These are phyloP conservation scores for Tautogolabrus adspersus DNA, from an alignment of 2,113 vertebrate genomes.

Conservation along the genomic window DNA sequence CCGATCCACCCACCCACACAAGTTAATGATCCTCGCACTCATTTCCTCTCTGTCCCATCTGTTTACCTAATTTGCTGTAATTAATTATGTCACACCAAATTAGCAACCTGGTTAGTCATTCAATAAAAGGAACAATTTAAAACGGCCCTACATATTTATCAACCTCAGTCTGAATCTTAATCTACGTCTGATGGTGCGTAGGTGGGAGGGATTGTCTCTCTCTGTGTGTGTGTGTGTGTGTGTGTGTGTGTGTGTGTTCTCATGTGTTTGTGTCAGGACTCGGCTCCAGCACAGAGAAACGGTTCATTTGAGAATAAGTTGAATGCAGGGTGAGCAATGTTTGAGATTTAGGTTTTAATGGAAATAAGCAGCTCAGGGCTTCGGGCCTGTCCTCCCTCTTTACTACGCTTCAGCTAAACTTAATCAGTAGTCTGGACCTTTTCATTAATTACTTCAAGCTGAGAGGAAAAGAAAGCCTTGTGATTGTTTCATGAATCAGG, in stretches of 20 bases:
- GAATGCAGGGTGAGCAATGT: conserved; percentile 44
- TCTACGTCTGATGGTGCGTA: conserved; percentile 34
- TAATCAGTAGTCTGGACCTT: conserved; percentile 52
- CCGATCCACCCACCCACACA: conserved; percentile 55
- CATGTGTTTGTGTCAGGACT: background rate
- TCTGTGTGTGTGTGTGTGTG: background rate
- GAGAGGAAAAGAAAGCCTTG: conserved; percentile 17
- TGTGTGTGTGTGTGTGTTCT: background rate
- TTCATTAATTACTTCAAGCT: conserved; percentile 53
- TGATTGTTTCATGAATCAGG: conserved; percentile 66
- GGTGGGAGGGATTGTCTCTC: background rate
- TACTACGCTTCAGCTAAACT: conserved; percentile 60
- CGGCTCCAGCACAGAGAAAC: conserved; percentile 1
- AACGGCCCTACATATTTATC: conserved; percentile 68
- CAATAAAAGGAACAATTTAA: conserved; percentile 74
- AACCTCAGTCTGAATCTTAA: conserved; percentile 56
- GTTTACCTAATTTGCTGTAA: conserved; percentile 84
- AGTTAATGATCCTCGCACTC: conserved; percentile 74
- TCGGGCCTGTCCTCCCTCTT: conserved; percentile 51
- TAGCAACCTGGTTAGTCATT: conserved; percentile 79
- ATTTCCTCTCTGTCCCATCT: conserved; percentile 78
- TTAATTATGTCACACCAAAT: conserved; percentile 83
- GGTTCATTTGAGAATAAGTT: conserved; percentile 41
- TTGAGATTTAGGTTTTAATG: conserved; percentile 50
- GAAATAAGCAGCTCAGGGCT: conserved; percentile 55